These are phyloP conservation scores for Galagoides demidoff DNA, from an alignment of 2,797 vertebrate species.

Conservation along the genomic window DNA sequence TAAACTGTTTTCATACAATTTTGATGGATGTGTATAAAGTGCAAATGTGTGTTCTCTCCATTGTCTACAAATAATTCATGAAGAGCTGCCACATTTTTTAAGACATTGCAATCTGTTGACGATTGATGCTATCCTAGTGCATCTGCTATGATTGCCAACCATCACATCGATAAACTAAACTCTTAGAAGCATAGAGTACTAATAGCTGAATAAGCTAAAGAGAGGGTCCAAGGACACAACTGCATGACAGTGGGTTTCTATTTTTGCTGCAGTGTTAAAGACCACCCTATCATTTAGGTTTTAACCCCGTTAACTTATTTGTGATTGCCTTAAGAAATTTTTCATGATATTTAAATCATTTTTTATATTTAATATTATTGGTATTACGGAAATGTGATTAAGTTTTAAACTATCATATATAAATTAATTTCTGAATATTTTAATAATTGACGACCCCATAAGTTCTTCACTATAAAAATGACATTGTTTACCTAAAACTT, in stretches of 20 bases:
- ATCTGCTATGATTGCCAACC: neutral
- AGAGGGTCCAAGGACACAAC: neutral
- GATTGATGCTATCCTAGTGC: neutral
- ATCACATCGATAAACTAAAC: neutral
- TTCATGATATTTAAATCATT: neutral
- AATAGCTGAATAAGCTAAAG: neutral
- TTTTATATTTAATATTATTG: neutral
- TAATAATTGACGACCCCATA: neutral
- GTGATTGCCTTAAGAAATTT: conserved; percentile 22
- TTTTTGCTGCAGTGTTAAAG: neutral
- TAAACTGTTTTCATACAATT: neutral
- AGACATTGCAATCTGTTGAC: conserved; percentile 22
- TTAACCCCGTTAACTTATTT: neutral
- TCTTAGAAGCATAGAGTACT: neutral
- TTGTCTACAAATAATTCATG: neutral
- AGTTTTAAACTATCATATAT: neutral
- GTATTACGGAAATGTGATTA: neutral
- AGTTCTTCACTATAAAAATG: neutral
- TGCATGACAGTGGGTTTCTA: neutral
- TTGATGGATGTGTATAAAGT: conserved; percentile 3
- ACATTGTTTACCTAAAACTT: neutral
- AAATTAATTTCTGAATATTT: conserved; percentile 42
- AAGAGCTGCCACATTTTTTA: neutral
- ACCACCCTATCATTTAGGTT: neutral
- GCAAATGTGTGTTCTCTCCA: neutral